Evolutionary conservation across 2,888 invertebrate species (phyloP).

Genomic region (Lasioglossum vierecki): DNA sequence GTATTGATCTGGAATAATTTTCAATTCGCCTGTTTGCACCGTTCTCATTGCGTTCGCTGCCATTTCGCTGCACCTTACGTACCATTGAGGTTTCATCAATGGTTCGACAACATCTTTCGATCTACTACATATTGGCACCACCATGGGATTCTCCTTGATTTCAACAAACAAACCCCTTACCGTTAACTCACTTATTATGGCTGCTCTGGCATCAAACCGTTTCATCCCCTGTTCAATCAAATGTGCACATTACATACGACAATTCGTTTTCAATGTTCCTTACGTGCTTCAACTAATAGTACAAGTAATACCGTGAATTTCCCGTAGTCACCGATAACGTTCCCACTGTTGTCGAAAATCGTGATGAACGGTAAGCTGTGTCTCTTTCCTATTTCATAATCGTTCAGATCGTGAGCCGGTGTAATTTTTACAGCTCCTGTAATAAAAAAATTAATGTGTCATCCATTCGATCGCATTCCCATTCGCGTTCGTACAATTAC

Average conservation of each 20-base stretch:
- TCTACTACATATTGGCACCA: constrained; percentile 97
- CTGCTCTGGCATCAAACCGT: constrained; percentile 94
- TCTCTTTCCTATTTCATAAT: constrained; percentile 97
- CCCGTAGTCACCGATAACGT: constrained; percentile 91
- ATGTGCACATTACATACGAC: neutral
- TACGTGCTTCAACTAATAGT: neutral
- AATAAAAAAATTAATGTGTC: neutral
- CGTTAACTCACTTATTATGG: constrained; percentile 91
- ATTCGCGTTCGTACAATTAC: neutral
- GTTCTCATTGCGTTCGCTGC: constrained; percentile 93
- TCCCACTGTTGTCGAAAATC: constrained; percentile 96
- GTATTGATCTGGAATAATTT: constrained; percentile 95
- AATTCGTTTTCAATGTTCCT: neutral
- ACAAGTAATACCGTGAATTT: constrained; percentile 87
- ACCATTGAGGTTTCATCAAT: constrained; percentile 98
- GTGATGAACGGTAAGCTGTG: constrained; percentile 94
- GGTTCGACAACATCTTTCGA: constrained; percentile 99
- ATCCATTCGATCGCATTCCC: neutral
- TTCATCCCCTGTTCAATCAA: constrained; percentile 89
- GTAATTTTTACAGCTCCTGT: constrained; percentile 98
- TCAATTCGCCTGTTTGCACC: constrained; percentile 92
- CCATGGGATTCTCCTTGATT: constrained; percentile 96
- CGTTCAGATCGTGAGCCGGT: constrained; percentile 98
- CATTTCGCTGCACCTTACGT: constrained; percentile 95
- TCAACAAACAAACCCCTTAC: constrained; percentile 90